phyloP scores from a whole-genome alignment of 2,113 vertebrate species.

The Neolamprologus longior region DNA sequence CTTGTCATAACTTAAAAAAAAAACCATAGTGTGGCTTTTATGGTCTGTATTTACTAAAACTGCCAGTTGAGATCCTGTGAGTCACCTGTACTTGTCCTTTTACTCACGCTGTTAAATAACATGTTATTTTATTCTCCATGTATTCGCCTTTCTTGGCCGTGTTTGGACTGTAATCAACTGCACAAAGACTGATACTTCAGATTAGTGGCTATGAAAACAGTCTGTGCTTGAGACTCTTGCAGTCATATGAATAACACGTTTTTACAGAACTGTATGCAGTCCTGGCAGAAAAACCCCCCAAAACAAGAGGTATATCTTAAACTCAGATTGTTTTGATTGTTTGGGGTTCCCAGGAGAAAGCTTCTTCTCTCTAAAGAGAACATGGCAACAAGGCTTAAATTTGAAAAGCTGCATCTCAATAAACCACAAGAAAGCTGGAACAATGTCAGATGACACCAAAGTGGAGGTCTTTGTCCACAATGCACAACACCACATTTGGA shows the following conservation, averaged over 20 bases:
- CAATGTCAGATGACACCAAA: background rate
- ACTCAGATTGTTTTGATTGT: background rate
- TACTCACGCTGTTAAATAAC: background rate
- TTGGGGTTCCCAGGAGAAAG: background rate
- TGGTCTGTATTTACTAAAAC: background rate
- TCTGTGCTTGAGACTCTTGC: background rate
- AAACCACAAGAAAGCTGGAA: background rate
- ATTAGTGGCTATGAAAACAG: background rate
- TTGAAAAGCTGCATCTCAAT: background rate
- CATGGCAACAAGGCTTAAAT: background rate
- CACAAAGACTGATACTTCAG: background rate
- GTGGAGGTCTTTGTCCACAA: background rate
- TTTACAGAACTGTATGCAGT: background rate
- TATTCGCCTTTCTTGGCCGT: background rate
- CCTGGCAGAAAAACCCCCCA: accelerated
- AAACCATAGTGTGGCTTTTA: background rate
- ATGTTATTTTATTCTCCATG: background rate
- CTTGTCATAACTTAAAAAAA: background rate
- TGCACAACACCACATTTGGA: background rate
- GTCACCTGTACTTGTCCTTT: background rate
- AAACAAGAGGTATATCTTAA: background rate
- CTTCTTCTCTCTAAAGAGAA: background rate
- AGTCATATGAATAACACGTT: background rate
- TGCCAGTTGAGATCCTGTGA: background rate
- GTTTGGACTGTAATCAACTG: background rate